A percentile compares a stretch with the other conserved stretches of the same genome.
Evolutionary conservation across 2,797 vertebrate species (phyloP).

Genomic region (Paguma larvata): DNA sequence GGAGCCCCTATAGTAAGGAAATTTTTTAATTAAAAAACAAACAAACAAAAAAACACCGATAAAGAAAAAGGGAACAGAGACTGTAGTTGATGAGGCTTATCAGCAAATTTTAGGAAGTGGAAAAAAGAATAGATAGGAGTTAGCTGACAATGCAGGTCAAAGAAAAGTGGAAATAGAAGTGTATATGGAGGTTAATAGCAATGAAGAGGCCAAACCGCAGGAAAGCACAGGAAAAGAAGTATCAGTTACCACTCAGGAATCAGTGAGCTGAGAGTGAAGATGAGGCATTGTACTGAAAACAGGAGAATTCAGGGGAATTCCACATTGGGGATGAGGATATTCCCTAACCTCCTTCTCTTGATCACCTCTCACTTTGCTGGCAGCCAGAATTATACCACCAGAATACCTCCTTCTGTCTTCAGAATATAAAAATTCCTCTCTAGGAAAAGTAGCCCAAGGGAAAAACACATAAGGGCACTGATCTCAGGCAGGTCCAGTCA

Average conservation of each 20-base stretch:
- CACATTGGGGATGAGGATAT: neutral
- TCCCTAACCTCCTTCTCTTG: neutral
- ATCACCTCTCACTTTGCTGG: neutral
- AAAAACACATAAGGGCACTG: neutral
- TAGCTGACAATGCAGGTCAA: neutral
- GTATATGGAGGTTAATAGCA: neutral
- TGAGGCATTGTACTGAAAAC: neutral
- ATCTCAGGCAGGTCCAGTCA: neutral
- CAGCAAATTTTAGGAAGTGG: neutral
- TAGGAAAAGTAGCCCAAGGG: neutral
- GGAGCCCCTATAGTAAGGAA: too few species aligned
- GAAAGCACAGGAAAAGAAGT: neutral
- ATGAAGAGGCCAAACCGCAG: neutral
- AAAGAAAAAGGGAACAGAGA: slow-evolving; percentile 15
- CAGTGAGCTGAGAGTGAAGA: neutral
- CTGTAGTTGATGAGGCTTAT: neutral
- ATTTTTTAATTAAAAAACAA: neutral
- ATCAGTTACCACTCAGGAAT: neutral
- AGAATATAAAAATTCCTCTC: neutral
- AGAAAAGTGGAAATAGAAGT: neutral
- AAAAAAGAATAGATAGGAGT: neutral
- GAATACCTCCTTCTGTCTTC: neutral
- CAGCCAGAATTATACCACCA: neutral
- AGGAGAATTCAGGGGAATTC: neutral
- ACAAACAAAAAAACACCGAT: neutral